Base-by-base conservation (phyloP, 1,140 invertebrate genomes). In the Yoshiicerus persimilis region DNA sequence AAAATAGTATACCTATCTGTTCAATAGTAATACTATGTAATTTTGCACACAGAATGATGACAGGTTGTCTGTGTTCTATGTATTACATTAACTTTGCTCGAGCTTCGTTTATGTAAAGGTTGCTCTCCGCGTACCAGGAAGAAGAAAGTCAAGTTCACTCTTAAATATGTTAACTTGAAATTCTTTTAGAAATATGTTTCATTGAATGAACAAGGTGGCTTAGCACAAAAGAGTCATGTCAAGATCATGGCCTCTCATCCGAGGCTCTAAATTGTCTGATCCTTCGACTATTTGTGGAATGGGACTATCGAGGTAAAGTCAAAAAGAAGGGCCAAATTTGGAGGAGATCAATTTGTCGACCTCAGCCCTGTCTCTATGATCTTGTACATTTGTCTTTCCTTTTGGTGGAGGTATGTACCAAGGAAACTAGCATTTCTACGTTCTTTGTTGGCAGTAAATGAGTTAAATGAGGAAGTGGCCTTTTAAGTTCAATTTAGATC, bases 201-300 rank as follows among this genome's bases (percentile, higher is more conserved):
- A 80, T 80, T 80, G 75, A 36, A 80, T 32, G 32, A 80, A 4
- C 32, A 80, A 80, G 75, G 64, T 70, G 27, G 34, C 34, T 36
- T 80, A 32, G 30, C 13, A n/a, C 25, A 70, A 30, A 47, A 70
- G 30, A 34, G 20, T 13, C 30, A 80, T 80, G 75, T 80, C 75
- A 80, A 80, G 75, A 80, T 80, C 75, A 80, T 80, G 75, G 30
- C 75, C 75, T 80, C 75, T 80, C 32, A 34, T 80, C 32, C 75
- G 75, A 80, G 75, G 75, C 30, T 80, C 20, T 80, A 80, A 80
- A 36, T 80, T 80, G 75, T 80, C n/a, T 36, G 75, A 80, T 80
- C 34, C 75, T 80, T 80, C 75, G 30, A 80, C 75, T 80, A 36
- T 80, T 80, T 80, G 9, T 8, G 23, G 75, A 80, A 38, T 80